These are phyloP conservation scores for Xenopus petersii DNA, from an alignment of 2,797 vertebrate species.

Conservation along the genomic window DNA sequence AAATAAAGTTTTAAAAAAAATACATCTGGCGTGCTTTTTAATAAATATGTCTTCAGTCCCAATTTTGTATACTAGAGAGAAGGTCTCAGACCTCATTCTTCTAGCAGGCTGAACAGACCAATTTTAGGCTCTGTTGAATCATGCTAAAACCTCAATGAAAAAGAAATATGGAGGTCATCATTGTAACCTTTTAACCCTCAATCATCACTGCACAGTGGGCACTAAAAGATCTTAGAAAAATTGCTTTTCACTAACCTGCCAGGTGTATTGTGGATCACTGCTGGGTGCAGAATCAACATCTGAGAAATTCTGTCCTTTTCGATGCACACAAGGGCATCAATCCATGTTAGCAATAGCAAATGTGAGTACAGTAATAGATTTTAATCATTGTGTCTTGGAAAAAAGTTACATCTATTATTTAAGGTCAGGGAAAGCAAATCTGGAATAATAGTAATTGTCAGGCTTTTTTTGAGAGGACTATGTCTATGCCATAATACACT, in stretches of 20 bases:
- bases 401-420: slow-evolving; percentile 25
- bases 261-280: slow-evolving; percentile 31
- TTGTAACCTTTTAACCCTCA: slow-evolving; percentile 19
- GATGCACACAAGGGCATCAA: slow-evolving; percentile 34
- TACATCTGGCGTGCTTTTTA: not conserved
- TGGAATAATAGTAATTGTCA: slow-evolving; percentile 28
- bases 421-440: slow-evolving; percentile 16
- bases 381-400: slow-evolving; percentile 31
- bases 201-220: slow-evolving; percentile 36
- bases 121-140: slow-evolving; percentile 33
- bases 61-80: slow-evolving; percentile 1
- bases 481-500: not conserved
- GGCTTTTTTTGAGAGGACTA: not conserved
- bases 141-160: slow-evolving; percentile 10
- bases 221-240: slow-evolving; percentile 25
- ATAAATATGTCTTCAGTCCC: not conserved
- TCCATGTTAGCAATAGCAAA: slow-evolving; percentile 14
- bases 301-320: slow-evolving; percentile 32
- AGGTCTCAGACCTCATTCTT: slow-evolving; percentile 12
- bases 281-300: slow-evolving; percentile 41
- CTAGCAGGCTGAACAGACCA: slow-evolving; percentile 9
- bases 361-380: slow-evolving; percentile 9
- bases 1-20: too few species aligned
- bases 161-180: slow-evolving; percentile 22
- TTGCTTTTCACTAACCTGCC: slow-evolving; percentile 35